Percentiles rank a stretch among this genome's conserved stretches.
phyloP scores from a whole-genome alignment of 2,113 vertebrate species.

The Macaca mulatta region DNA sequence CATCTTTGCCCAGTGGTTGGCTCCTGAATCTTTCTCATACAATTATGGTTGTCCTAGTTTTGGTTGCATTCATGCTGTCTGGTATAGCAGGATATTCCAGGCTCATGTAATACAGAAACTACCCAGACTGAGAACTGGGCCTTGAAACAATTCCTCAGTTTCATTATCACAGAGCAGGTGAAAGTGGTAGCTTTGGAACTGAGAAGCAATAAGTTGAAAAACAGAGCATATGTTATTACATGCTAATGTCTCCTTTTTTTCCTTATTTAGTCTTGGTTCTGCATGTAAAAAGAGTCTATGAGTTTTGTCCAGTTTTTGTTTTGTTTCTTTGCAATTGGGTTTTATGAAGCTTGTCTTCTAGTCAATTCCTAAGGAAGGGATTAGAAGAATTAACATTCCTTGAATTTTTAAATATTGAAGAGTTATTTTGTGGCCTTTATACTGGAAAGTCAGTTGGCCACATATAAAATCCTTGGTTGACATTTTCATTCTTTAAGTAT shows the following conservation, averaged over 20 bases:
- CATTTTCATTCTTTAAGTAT: not conserved
- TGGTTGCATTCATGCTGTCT: not conserved
- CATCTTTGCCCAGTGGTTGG: not conserved
- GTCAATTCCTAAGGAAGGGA: slow-evolving; percentile 16
- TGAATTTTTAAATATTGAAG: not conserved
- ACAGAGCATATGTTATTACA: not conserved
- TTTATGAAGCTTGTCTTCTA: slow-evolving; percentile 19
- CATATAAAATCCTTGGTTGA: not conserved
- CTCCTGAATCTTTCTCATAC: not conserved
- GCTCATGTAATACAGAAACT: not conserved
- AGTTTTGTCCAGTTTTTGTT: not conserved
- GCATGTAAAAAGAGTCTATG: not conserved
- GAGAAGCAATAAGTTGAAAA: not conserved
- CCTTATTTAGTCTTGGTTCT: not conserved
- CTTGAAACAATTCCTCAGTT: not conserved
- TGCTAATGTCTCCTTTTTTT: not conserved
- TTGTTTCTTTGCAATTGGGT: not conserved
- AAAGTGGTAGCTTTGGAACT: not conserved
- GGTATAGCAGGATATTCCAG: not conserved
- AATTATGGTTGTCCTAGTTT: not conserved
- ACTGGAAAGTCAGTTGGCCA: not conserved
- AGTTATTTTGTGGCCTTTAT: not conserved
- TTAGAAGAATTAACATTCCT: not conserved
- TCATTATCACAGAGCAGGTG: not conserved
- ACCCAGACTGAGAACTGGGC: not conserved